Conservation (phyloP, 2,888 invertebrate species). For the Euphydryas editha region DNA sequence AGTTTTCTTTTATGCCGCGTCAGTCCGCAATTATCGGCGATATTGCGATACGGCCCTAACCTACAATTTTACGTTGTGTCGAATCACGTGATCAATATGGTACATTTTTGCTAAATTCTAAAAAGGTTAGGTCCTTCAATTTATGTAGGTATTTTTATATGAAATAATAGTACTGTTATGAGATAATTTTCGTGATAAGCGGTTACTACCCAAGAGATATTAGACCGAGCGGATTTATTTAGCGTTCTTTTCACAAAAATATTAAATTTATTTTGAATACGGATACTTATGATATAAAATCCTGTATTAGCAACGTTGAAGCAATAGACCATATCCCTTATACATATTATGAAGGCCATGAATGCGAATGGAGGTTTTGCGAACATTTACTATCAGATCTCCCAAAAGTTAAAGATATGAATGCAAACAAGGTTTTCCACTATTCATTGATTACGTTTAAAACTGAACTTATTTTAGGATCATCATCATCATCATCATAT, state of each 20-base stretch:
- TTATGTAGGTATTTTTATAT: not conserved
- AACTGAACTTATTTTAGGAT: too few species aligned
- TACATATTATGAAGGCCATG: not conserved
- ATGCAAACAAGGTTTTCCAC: not conserved
- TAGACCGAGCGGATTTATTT: too few species aligned
- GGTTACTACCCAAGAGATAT: too few species aligned
- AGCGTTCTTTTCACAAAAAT: too few species aligned
- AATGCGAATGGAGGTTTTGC: not conserved
- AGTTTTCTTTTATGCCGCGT: slow-evolving; percentile 14
- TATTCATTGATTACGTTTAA: too few species aligned
- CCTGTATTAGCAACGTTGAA: not conserved
- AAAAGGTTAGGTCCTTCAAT: not conserved
- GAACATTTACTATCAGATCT: not conserved
- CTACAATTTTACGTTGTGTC: slow-evolving; percentile 8
- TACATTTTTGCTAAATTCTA: slow-evolving; percentile 6
- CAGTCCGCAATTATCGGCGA: slow-evolving; percentile 19
- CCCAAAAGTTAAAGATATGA: not conserved
- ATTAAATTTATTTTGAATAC: too few species aligned
- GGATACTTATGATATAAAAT: too few species aligned
- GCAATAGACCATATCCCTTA: not conserved
- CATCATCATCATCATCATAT: too few species aligned
- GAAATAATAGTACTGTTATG: not conserved
- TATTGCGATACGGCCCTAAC: slow-evolving; percentile 16
- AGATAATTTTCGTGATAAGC: not conserved
- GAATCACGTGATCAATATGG: slow-evolving; percentile 7